phyloP scores from a whole-genome alignment of 2,113 vertebrate species.

The Mobula hypostoma region DNA sequence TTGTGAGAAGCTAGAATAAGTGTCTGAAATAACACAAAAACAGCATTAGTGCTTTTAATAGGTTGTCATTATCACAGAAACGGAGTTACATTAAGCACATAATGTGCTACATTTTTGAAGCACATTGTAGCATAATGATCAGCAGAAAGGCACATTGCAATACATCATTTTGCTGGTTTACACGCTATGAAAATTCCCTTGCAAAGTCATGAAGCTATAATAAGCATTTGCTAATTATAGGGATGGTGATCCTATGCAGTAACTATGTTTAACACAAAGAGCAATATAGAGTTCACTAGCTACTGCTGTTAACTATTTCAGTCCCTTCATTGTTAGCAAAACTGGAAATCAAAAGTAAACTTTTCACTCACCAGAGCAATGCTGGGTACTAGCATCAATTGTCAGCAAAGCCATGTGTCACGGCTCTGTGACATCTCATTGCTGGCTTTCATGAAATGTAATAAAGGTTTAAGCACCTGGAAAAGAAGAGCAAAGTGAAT shows the following conservation, averaged over 20 bases:
- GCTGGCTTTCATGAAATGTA: conserved; percentile 33
- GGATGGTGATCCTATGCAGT: neutral
- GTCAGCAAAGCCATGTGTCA: conserved; percentile 26
- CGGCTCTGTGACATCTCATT: conserved; percentile 33
- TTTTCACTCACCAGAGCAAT: conserved; percentile 29
- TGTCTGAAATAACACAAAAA: conserved; percentile 18
- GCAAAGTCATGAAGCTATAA: conserved; percentile 17
- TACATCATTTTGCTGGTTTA: conserved; percentile 19
- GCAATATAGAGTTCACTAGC: no score
- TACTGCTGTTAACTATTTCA: conserved; percentile 32
- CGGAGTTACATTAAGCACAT: neutral
- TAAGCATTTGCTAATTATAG: neutral
- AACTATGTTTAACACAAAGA: neutral
- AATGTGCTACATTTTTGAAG: conserved; percentile 25
- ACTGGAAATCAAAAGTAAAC: conserved; percentile 9
- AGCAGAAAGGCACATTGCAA: conserved; percentile 5
- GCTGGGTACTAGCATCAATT: conserved; percentile 28
- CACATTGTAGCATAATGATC: neutral
- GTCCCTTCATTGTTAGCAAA: neutral
- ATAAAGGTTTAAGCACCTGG: conserved; percentile 22
- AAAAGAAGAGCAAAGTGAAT: conserved; percentile 37
- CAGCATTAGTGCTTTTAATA: neutral
- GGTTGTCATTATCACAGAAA: neutral
- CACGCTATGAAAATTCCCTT: neutral
- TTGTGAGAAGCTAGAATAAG: neutral